These are phyloP conservation scores for Sericinus montela DNA, from an alignment of 2,888 invertebrate species.

Conservation along the genomic window DNA sequence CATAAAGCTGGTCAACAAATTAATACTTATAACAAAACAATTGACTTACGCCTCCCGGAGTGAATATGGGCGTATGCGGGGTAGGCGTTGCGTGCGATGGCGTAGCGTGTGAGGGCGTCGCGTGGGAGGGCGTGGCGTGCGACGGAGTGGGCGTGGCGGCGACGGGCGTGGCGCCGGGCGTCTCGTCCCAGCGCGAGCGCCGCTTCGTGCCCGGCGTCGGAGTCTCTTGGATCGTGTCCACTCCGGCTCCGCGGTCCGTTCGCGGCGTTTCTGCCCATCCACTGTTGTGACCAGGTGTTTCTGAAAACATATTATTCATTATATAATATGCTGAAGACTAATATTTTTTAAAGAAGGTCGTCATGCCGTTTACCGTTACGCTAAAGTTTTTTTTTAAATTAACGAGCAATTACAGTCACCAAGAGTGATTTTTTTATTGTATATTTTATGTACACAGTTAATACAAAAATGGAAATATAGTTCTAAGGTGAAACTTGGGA, in stretches of 20 bases:
- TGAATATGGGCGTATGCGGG: slow-evolving; percentile 84
- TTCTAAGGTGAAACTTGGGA: too few relatives aligned
- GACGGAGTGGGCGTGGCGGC: slow-evolving; percentile 86
- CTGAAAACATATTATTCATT: slow-evolving; percentile 53
- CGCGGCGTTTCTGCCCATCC: slow-evolving; percentile 99
- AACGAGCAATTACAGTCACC: too few relatives aligned
- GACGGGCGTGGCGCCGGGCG: slow-evolving; percentile 89
- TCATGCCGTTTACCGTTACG: too few relatives aligned
- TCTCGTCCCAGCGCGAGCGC: slow-evolving; percentile 99
- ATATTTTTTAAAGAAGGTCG: too few relatives aligned
- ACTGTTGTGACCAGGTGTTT: slow-evolving; percentile 96
- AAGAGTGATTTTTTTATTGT: too few relatives aligned
- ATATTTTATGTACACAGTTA: too few relatives aligned
- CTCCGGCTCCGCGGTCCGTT: slow-evolving; percentile 90
- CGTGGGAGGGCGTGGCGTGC: slow-evolving; percentile 85
- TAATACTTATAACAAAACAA: too few relatives aligned
- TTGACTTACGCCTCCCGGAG: slow-evolving; percentile 85
- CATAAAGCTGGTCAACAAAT: too few relatives aligned
- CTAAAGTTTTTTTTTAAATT: too few relatives aligned
- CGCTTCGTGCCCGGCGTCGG: slow-evolving; percentile 98
- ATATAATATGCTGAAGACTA: too few relatives aligned
- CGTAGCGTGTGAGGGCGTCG: slow-evolving; percentile 86
- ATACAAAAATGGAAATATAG: too few relatives aligned
- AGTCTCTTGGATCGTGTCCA: slow-evolving; percentile 91
- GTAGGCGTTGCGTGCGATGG: slow-evolving; percentile 83